Evolutionary conservation across 2,113 vertebrate genomes (phyloP), one percentile per base, ranked within the genome.

Genomic region (Heterotilapia buettikoferi): DNA sequence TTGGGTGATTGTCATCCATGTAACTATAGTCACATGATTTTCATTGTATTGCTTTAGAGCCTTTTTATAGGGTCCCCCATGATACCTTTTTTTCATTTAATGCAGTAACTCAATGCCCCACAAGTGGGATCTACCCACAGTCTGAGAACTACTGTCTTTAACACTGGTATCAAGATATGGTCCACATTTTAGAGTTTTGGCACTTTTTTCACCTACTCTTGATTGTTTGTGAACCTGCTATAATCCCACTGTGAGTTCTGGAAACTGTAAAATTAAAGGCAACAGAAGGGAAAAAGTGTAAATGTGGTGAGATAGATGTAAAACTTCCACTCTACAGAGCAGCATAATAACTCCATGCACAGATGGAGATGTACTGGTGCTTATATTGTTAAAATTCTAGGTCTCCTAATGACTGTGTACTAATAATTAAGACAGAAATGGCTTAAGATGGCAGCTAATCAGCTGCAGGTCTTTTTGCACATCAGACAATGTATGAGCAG

Each of bases 341-440:
- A 78, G 68, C n/a, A 18, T 9, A 11, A n/a, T 43, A 18, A 16
- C 52, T 84, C 40, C 1, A 29, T 84, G 9, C 5, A 21, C 52
- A 57, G 66, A 40, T 78, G 50, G 33, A 88, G 57, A 61, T 68
- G 31, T 3, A 86, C 59, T 83, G 92, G 92, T 93, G 93, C 92
- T 92, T 87, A 80, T 89, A 80, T 78, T 85, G 56, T 66, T 92
- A 38, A 38, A 45, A 57, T 29, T 80, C 38, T 80, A 40, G 53
- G 50, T 61, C 26, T 53, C 33, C 26, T 61, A 76, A 18, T 50
- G 24, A 84, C 76, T 88, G 36, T 53, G 54, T 21, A 82, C 19
- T 57, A 57, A 81, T 21, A 56, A 53, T 21, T 56, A 36, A 45
- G 36, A 53, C 47, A 83, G 12, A 56, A 19, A 53, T 6, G 66